Evolutionary conservation across 2,797 vertebrate genomes (phyloP), one percentile per base, ranked within the genome.

Genomic region (Scolopax bukidnonensis): DNA sequence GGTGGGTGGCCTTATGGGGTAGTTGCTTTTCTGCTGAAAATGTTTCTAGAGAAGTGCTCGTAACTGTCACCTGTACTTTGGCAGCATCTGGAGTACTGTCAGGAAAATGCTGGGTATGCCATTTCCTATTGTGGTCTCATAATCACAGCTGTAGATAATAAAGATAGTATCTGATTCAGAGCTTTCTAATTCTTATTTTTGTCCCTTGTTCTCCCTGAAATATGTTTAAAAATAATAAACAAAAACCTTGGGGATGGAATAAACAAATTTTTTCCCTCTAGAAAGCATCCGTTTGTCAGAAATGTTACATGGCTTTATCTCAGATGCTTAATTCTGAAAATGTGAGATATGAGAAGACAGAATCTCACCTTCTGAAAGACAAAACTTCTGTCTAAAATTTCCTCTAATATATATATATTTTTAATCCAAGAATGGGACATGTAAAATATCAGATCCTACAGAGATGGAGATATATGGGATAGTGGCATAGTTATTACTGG

Each of bases 11-110:
- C 18, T 81, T 94, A 59, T 6, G 6, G 60, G 79, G 54, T 84
- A 68, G 68, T 94, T 94, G 84, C 8, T 63, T 97, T 96, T 93
- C 61, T 91, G 76, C 65, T 85, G 75, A 96, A 93, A 91, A 65
- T 87, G 32, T 97, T 95, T 93, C 69, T 87, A 51, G 86, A 94
- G 76, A 61, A 91, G 38, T 45, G 41, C 79, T 94, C 65, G 16
- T 92, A 90, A 70, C 81, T 83, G 63, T 89, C 75, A 59, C 80
- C 65, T 95, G 79, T 94, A 90, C 70, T 85, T 67, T 33, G 41
- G 60, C 68, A 92, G 61, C 30, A 90, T 91, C 74, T 86, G 48
- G 65, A 84, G n/a, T 70, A 33, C 33, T 70, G 73, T 74, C 47
- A 90, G 54, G 57, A 91, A 71, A 87, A 47, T 74, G 54, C 53